Evolutionary conservation across 2,888 invertebrate species (phyloP).

Genomic region (Drosophila neotestacea): DNA sequence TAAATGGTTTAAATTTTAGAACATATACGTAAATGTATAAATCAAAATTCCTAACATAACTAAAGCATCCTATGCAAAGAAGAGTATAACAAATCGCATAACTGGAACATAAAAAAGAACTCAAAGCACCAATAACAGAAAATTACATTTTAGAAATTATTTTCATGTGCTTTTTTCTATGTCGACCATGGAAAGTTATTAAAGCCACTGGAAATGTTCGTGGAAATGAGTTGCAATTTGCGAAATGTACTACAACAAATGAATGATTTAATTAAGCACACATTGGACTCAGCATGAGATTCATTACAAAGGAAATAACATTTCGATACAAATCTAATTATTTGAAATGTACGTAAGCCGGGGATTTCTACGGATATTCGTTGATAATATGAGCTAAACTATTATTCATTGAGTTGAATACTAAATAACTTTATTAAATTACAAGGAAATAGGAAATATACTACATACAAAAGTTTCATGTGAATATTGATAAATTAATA

Average conservation of each 20-base stretch:
- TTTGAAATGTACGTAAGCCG: neutral
- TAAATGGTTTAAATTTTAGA: too few species aligned
- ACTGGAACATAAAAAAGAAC: conserved; percentile 55
- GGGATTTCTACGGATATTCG: neutral
- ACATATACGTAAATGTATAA: too few species aligned
- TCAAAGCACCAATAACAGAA: conserved; percentile 20
- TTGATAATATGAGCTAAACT: neutral
- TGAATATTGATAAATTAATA: too few species aligned
- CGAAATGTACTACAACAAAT: conserved; percentile 32
- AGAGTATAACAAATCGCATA: conserved; percentile 37
- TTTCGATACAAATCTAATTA: conserved; percentile 11
- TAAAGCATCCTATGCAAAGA: neutral
- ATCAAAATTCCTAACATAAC: neutral
- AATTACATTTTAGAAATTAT: conserved; percentile 37
- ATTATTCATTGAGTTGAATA: neutral
- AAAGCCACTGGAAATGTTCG: conserved; percentile 63
- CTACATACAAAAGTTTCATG: too few species aligned
- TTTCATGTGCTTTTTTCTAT: conserved; percentile 28
- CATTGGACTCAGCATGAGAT: conserved; percentile 30
- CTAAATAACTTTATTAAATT: neutral
- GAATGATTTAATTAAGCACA: conserved; percentile 44
- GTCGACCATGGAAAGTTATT: conserved; percentile 60
- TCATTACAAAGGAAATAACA: conserved; percentile 4
- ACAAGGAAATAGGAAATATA: neutral
- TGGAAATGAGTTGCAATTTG: conserved; percentile 61